Evolutionary conservation across 2,113 vertebrate genomes (phyloP).

Genomic region (Eolophus roseicapilla): DNA sequence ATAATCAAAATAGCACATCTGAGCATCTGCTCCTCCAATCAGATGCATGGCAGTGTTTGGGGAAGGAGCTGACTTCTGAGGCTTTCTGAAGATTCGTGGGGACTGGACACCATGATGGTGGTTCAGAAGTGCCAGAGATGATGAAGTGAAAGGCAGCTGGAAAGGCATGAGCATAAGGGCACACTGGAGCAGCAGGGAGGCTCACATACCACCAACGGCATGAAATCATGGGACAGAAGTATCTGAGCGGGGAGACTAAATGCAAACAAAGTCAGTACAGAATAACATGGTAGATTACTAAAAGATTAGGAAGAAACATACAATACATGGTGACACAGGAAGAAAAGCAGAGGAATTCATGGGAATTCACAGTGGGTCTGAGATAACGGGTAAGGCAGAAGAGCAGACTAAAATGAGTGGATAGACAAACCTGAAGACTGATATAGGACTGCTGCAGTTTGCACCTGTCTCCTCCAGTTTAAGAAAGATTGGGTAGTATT

Average conservation of each 20-base stretch:
- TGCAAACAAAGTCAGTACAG: background rate
- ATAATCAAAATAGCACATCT: background rate
- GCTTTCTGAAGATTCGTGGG: background rate
- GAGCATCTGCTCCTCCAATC: background rate
- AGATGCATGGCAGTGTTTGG: background rate
- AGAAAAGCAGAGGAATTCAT: background rate
- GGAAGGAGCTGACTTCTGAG: background rate
- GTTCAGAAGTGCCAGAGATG: background rate
- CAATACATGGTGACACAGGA: background rate
- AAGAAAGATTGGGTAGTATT: background rate
- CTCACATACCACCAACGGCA: rapidly evolving
- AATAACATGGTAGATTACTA: background rate
- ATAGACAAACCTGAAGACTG: background rate
- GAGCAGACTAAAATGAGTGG: background rate
- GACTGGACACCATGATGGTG: background rate
- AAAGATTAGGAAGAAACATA: background rate
- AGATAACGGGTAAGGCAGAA: background rate
- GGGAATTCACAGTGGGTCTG: background rate
- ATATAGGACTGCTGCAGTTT: background rate
- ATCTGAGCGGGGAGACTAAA: background rate
- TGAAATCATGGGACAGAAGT: background rate
- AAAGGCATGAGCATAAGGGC: background rate
- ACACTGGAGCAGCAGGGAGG: background rate
- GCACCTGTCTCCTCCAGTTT: background rate
- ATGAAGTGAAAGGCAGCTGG: background rate